Evolutionary conservation across 2,797 vertebrate genomes (phyloP).

Genomic region (Nasua narica): DNA sequence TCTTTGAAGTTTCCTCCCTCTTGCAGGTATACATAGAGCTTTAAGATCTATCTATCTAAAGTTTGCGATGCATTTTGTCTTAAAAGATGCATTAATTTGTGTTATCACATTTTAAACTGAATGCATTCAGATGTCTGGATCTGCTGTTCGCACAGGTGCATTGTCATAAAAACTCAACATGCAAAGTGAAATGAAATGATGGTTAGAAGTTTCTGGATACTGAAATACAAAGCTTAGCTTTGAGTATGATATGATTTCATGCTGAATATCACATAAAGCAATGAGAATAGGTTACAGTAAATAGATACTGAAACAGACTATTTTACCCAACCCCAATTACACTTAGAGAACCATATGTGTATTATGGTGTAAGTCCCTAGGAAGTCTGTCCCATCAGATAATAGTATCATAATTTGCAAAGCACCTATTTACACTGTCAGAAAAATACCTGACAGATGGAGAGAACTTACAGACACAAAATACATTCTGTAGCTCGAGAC

Average conservation of each 20-base stretch:
- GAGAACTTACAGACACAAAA: background rate
- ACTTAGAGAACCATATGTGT: background rate
- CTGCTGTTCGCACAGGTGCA: background rate
- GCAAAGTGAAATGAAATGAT: background rate
- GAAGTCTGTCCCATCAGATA: conserved; percentile 9
- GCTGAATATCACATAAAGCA: background rate
- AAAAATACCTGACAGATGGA: background rate
- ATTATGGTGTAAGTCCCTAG: background rate
- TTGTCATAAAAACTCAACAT: background rate
- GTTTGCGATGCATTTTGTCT: background rate
- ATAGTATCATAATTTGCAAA: background rate
- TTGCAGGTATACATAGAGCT: background rate
- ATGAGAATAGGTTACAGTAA: background rate
- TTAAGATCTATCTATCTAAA: background rate
- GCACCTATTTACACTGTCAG: background rate
- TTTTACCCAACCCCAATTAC: background rate
- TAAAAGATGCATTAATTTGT: background rate
- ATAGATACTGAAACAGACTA: background rate
- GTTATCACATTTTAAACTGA: background rate
- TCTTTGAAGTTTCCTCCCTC: background rate
- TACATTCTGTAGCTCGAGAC: background rate
- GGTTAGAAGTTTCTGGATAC: conserved; percentile 5
- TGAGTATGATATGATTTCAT: background rate
- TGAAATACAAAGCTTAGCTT: background rate
- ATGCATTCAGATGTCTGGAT: background rate